A percentile compares a stretch with the other conserved stretches of the same genome.
phyloP scores from a whole-genome alignment of 2,888 invertebrate species.

The Sarcophaga variegata region DNA sequence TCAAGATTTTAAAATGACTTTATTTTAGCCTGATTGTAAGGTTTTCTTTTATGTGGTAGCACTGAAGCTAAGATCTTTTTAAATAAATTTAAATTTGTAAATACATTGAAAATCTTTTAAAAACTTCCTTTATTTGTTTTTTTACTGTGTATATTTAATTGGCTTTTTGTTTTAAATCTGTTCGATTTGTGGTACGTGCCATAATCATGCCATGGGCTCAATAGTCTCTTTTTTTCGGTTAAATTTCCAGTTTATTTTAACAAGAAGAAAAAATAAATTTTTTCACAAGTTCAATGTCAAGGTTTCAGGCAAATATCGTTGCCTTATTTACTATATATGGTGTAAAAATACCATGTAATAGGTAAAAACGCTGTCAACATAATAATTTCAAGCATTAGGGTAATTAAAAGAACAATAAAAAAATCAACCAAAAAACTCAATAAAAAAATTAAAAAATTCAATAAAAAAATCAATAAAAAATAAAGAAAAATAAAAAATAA shows the following conservation, averaged over 20 bases:
- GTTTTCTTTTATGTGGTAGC: not conserved
- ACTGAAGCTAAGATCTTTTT: not conserved
- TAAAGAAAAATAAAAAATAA: no score
- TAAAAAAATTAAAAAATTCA: not conserved
- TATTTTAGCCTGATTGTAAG: not conserved
- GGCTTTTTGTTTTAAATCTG: not conserved
- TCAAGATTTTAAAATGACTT: not conserved
- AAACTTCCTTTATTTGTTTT: not conserved
- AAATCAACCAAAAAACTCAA: not conserved
- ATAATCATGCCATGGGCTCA: constrained; percentile 9
- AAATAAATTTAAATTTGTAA: no score
- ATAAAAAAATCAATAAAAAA: not conserved
- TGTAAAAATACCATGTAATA: not conserved
- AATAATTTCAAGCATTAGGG: no score
- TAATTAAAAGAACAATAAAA: not conserved
- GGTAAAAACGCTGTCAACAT: no score
- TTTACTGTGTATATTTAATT: not conserved
- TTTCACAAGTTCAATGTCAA: constrained; percentile 63
- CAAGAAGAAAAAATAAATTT: no score
- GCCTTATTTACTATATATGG: not conserved
- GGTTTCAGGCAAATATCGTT: constrained; percentile 41
- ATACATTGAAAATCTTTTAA: not conserved
- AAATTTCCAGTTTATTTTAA: not conserved
- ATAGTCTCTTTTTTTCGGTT: not conserved
- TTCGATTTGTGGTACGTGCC: constrained; percentile 6